Evolutionary conservation across 2,797 vertebrate species (phyloP).

Genomic region (Sarcoramphus papa): DNA sequence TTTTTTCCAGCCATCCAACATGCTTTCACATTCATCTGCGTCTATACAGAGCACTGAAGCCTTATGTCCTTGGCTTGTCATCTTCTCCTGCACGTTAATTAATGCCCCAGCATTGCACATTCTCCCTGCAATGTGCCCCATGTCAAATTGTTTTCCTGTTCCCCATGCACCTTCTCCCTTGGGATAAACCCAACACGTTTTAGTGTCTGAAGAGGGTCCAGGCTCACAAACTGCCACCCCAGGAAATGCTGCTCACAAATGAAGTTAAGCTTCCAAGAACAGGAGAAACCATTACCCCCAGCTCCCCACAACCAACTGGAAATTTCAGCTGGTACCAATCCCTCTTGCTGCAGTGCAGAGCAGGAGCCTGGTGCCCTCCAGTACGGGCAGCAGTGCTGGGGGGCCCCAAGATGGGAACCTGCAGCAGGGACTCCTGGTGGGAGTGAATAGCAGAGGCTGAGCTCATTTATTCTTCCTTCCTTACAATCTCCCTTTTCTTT

Average conservation of each 20-base stretch:
- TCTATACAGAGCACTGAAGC: neutral
- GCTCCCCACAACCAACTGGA: neutral
- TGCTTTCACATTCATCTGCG: neutral
- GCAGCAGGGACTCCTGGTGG: neutral
- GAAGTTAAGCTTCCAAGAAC: neutral
- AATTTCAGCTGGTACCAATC: neutral
- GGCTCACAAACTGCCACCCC: neutral
- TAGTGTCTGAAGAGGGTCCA: neutral
- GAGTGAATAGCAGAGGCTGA: neutral
- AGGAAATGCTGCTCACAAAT: neutral
- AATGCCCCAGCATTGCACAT: neutral
- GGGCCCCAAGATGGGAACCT: neutral
- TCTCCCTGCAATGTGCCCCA: neutral
- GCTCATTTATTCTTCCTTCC: neutral
- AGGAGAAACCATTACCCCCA: neutral
- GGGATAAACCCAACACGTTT: neutral
- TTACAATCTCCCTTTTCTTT: constrained; percentile 28
- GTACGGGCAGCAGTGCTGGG: neutral
- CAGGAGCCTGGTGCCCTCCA: neutral
- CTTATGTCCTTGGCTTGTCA: neutral
- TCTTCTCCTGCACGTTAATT: neutral
- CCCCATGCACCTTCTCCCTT: neutral
- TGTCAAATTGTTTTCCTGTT: neutral
- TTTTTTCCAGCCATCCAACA: neutral
- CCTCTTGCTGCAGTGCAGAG: neutral